phyloP scores from a whole-genome alignment of 2,797 vertebrate genomes.

The Poeciliopsis presidionis region DNA sequence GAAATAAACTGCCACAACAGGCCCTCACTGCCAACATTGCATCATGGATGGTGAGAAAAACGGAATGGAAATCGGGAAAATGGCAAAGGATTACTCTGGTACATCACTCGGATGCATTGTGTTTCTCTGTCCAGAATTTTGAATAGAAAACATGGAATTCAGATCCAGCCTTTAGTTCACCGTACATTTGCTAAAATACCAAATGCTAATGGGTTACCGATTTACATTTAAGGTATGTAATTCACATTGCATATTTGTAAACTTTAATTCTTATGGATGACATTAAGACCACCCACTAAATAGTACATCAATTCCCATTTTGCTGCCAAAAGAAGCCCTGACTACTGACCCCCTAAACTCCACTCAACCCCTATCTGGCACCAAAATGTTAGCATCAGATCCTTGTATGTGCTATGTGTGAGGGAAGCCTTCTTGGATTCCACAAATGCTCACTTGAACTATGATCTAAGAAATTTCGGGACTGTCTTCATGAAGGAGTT shows the following conservation, averaged over 20 bases:
- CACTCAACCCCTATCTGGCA: background rate
- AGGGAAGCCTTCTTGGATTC: background rate
- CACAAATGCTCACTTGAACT: background rate
- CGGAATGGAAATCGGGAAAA: conserved; percentile 45
- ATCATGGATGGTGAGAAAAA: conserved; percentile 40
- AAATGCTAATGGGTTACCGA: background rate
- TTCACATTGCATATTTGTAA: background rate
- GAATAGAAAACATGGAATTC: conserved; percentile 1
- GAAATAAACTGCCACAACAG: conserved; percentile 72
- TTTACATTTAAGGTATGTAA: conserved; percentile 39
- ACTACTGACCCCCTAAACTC: background rate
- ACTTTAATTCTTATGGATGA: background rate
- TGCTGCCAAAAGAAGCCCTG: background rate
- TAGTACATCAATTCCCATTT: background rate
- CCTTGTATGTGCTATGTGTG: background rate
- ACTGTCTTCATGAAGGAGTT: background rate
- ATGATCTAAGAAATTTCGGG: background rate
- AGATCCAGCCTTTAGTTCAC: conserved; percentile 8
- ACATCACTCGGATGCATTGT: conserved; percentile 15
- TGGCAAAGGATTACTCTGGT: conserved; percentile 47
- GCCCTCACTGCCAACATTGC: conserved; percentile 59
- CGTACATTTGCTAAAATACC: conserved; percentile 16
- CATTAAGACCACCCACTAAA: background rate
- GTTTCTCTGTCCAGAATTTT: background rate
- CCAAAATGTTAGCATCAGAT: background rate